Evolutionary conservation across 2,888 invertebrate genomes (phyloP), one percentile per base, ranked within the genome.

Genomic region (Tenodera sinensis): DNA sequence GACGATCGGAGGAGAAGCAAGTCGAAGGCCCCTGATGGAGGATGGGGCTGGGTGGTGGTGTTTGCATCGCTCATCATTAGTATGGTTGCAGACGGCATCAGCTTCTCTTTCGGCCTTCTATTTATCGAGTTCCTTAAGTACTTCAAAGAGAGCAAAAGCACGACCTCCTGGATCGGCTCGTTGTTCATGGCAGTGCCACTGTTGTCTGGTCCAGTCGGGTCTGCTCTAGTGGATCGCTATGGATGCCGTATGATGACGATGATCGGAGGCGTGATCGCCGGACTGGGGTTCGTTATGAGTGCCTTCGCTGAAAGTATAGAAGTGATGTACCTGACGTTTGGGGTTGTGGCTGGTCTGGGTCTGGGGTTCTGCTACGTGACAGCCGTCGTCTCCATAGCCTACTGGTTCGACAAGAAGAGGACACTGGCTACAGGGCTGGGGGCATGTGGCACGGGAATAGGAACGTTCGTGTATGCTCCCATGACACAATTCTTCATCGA

Each of bases 1-100:
- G 54, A 89, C 8, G 90, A 90, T 2, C 85, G 83, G 0, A 93
- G 87, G 91, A 93, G 54, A 91, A 94, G 90, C 91, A 94, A 94
- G 91, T 94, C 95, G 0, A 94, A 94, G 83, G 95, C 96, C 84
- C 97, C 97, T 0, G 97, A 97, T 91, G 97, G 97, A 1, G 97
- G 97, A 3, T 98, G 97, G 96, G 98, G 90, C 14, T 98, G 98
- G 98, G 95, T 98, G 28, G 97, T 99, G 1, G 98, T 99, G 0
- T 93, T 97, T 83, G 96, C 98, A 6, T 97, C 98, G 0, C 95
- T 99, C 91, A 93, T 98, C 83, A 96, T 98, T 89, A 98, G 98
- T 28, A 95, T 98, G 94, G 97, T 99, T 87, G 97, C 98, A 83
- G 99, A 99, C 93, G 99, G 99, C 0, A 96, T 98, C 89, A 97